Conservation (phyloP, 2,888 invertebrate genomes). For the Oligia fasciuncula region DNA sequence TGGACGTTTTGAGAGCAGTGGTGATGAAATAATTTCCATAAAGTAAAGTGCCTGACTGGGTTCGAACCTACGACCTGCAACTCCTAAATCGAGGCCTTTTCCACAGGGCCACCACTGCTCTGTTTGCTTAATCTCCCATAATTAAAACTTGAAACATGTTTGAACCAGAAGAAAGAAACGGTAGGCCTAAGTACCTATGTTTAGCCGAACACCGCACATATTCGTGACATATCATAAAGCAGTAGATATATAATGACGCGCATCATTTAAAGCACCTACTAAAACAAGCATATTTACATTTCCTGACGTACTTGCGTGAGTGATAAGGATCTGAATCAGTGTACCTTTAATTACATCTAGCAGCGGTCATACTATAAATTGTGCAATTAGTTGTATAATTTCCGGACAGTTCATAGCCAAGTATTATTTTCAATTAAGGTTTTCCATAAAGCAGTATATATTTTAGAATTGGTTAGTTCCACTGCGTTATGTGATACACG, state of each 20-base stretch:
- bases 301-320: slow-evolving; percentile 31
- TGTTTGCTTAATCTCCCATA: too few relatives aligned
- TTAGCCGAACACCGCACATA: background rate
- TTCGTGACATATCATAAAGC: background rate
- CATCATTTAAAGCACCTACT: slow-evolving; percentile 5
- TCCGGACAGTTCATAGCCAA: slow-evolving; percentile 10
- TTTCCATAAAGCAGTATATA: background rate
- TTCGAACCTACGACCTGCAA: too few relatives aligned
- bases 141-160: background rate
- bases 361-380: slow-evolving; percentile 5
- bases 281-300: slow-evolving; percentile 17
- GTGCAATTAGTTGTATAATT: slow-evolving; percentile 28
- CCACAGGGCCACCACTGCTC: too few relatives aligned
- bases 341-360: slow-evolving; percentile 23
- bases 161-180: background rate
- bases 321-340: slow-evolving; percentile 34
- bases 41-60: too few relatives aligned
- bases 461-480: background rate
- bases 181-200: background rate
- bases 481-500: background rate
- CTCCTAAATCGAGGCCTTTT: too few relatives aligned
- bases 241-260: background rate
- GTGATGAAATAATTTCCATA: too few relatives aligned
- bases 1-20: too few relatives aligned
- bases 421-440: slow-evolving; percentile 9